Conservation (phyloP, 1,140 invertebrate species). For the Goniozus legneri region DNA sequence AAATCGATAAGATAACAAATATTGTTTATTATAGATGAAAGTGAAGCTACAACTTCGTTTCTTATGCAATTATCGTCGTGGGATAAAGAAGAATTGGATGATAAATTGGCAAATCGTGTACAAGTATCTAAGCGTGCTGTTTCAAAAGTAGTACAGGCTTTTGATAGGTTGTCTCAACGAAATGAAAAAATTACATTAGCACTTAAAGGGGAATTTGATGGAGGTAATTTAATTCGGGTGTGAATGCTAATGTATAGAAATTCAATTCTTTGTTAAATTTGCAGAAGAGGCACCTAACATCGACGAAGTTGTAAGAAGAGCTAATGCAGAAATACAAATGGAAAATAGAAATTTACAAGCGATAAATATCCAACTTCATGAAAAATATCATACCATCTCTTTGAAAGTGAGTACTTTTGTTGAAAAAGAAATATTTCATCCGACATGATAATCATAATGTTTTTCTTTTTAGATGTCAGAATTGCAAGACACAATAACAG, state of each 20-base stretch:
- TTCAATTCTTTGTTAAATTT: slow-evolving; percentile 16
- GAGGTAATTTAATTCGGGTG: slow-evolving; percentile 52
- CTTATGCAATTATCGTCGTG: slow-evolving; percentile 94
- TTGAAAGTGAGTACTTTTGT: slow-evolving; percentile 63
- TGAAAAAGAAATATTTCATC: slow-evolving; percentile 9
- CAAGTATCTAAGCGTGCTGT: slow-evolving; percentile 91
- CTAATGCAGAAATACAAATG: slow-evolving; percentile 81
- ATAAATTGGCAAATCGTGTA: slow-evolving; percentile 90
- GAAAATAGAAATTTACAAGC: slow-evolving; percentile 90
- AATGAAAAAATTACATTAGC: slow-evolving; percentile 89
- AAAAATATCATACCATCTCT: slow-evolving; percentile 89
- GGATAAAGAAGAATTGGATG: slow-evolving; percentile 96
- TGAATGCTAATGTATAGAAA: slow-evolving; percentile 2
- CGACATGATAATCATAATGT: slow-evolving; percentile 8
- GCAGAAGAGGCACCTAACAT: slow-evolving; percentile 66
- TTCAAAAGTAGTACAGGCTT: slow-evolving; percentile 93
- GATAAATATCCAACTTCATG: slow-evolving; percentile 89
- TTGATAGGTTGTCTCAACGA: slow-evolving; percentile 89
- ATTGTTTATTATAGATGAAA: slow-evolving; percentile 73
- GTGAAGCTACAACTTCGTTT: slow-evolving; percentile 94
- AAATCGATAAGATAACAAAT: neutral
- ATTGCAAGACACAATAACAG: slow-evolving; percentile 85
- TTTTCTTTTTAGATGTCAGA: slow-evolving; percentile 68
- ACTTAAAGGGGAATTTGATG: slow-evolving; percentile 78
- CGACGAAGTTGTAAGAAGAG: slow-evolving; percentile 77